Conservation (phyloP, 2,888 invertebrate species). For the Prosopocoilus inquinatus region DNA sequence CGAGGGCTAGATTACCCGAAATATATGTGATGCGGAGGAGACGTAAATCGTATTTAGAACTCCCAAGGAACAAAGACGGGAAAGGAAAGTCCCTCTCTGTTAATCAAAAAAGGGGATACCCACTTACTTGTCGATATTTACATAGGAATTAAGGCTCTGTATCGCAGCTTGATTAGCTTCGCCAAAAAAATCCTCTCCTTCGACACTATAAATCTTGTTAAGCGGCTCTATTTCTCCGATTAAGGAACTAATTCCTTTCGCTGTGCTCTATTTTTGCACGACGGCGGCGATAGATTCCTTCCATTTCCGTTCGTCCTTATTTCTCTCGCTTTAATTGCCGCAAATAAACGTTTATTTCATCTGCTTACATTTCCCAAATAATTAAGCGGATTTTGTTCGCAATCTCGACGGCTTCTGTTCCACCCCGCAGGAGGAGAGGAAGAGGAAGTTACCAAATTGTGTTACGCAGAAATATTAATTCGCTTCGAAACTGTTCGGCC, state of each 20-base stretch:
- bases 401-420: too few species aligned
- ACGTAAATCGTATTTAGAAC: constrained; percentile 49
- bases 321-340: constrained; percentile 4
- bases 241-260: constrained; percentile 4
- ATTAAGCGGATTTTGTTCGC: too few species aligned
- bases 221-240: constrained; percentile 4
- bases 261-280: neutral
- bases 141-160: neutral
- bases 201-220: constrained; percentile 23
- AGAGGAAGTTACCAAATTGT: too few species aligned
- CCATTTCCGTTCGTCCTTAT: neutral
- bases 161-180: constrained; percentile 17
- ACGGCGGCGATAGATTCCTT: neutral
- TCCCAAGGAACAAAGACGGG: constrained; percentile 32
- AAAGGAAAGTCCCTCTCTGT: constrained; percentile 34
- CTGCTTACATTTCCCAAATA: neutral
- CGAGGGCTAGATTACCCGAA: constrained; percentile 49
- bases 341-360: constrained; percentile 2
- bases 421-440: too few species aligned
- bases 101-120: constrained; percentile 46
- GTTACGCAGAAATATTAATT: too few species aligned
- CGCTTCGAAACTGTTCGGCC: too few species aligned
- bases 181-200: constrained; percentile 19
- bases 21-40: constrained; percentile 48
- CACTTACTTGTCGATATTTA: neutral